These are phyloP conservation scores for Achatina immaculata DNA, from an alignment of 1,140 invertebrate genomes.

Conservation along the genomic window DNA sequence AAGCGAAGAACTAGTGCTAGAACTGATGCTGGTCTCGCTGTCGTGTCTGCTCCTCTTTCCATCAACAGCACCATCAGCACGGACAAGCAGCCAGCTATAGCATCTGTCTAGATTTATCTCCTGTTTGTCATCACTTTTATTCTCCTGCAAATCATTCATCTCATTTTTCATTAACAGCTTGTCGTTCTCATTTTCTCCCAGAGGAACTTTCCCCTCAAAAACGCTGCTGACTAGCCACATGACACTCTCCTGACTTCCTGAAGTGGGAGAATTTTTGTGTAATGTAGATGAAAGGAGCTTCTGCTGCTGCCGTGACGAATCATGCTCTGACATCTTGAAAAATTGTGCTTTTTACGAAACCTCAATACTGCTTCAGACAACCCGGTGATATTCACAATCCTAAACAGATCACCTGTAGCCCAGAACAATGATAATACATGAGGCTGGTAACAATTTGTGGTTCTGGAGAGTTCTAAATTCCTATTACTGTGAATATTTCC, in stretches of 20 bases:
- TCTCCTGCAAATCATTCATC: background rate
- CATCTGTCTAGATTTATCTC: conserved; percentile 22
- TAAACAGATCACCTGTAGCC: background rate
- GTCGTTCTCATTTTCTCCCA: background rate
- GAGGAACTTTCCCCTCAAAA: background rate
- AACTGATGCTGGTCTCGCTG: conserved; percentile 1
- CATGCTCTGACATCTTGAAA: background rate
- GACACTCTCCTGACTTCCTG: background rate
- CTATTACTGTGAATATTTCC: background rate
- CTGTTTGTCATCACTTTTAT: background rate
- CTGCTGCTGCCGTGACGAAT: background rate
- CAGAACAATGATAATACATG: background rate
- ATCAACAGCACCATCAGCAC: background rate
- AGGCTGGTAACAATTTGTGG: background rate
- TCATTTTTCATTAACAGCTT: background rate
- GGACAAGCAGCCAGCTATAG: conserved; percentile 19
- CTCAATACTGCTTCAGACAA: background rate
- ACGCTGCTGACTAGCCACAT: background rate
- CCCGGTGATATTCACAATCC: background rate
- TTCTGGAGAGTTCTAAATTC: background rate
- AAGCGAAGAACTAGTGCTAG: conserved; percentile 37
- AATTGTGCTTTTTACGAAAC: background rate
- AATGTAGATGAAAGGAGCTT: background rate
- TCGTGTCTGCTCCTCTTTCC: conserved; percentile 21
- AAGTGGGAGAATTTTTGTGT: background rate